phyloP scores from a whole-genome alignment of 2,888 invertebrate species.

The Agrotis ipsilon region DNA sequence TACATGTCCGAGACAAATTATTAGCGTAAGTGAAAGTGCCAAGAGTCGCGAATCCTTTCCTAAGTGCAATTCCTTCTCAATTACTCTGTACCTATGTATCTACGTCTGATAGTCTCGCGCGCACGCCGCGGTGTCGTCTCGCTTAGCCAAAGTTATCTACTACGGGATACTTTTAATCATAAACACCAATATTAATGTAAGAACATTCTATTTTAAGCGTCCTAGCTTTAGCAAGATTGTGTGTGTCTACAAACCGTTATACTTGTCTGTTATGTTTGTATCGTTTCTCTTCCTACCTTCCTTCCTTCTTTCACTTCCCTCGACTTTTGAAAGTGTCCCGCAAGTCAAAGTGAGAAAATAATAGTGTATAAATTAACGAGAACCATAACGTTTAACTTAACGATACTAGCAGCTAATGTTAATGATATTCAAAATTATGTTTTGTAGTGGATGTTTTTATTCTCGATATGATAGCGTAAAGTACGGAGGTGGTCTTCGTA shows the following conservation, averaged over 20 bases:
- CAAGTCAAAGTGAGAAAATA: slow-evolving; percentile 78
- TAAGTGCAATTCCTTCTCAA: slow-evolving; percentile 88
- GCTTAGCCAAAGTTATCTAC: slow-evolving; percentile 73
- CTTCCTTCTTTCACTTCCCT: slow-evolving; percentile 45
- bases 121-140: slow-evolving; percentile 66
- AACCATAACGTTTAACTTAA: slow-evolving; percentile 68
- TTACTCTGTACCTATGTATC: slow-evolving; percentile 75
- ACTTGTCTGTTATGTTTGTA: slow-evolving; percentile 48
- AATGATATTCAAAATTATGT: slow-evolving; percentile 85
- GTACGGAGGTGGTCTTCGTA: slow-evolving; percentile 66
- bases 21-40: slow-evolving; percentile 89
- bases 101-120: slow-evolving; percentile 63
- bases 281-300: slow-evolving; percentile 39
- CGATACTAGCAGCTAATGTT: slow-evolving; percentile 71
- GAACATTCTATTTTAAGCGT: slow-evolving; percentile 42
- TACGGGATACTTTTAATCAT: slow-evolving; percentile 74
- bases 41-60: slow-evolving; percentile 85
- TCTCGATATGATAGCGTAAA: slow-evolving; percentile 75
- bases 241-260: slow-evolving; percentile 53
- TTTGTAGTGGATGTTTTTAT: slow-evolving; percentile 87
- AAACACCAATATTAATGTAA: slow-evolving; percentile 56
- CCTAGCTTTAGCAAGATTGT: slow-evolving; percentile 56
- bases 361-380: slow-evolving; percentile 74
- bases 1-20: slow-evolving; percentile 66
- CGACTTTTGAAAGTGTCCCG: slow-evolving; percentile 77